Percentiles rank a stretch among this genome's conserved stretches.
These are phyloP conservation scores for Falco berigora DNA, from an alignment of 2,797 vertebrate species.

Conservation along the genomic window DNA sequence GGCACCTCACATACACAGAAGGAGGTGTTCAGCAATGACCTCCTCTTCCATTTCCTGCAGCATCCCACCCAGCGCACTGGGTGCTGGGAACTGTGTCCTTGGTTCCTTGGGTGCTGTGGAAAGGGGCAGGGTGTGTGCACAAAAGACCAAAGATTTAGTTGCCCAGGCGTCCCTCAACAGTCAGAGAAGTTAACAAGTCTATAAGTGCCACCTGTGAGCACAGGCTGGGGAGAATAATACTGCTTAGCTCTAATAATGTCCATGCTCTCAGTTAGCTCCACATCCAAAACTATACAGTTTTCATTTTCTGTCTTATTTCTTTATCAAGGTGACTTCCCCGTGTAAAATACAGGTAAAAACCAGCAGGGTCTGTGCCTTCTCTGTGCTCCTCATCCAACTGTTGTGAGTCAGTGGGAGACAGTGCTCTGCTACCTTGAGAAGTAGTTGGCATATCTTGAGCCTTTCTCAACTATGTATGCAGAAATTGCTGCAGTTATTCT, in stretches of 20 bases:
- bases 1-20: not conserved
- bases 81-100: fast-evolving
- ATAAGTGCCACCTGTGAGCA: not conserved
- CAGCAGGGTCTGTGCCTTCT: not conserved
- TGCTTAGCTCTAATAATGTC: not conserved
- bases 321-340: not conserved
- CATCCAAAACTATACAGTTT: not conserved
- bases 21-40: not conserved
- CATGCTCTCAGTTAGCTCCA: not conserved
- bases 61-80: not conserved
- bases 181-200: not conserved
- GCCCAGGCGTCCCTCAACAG: not conserved
- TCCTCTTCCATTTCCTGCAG: not conserved
- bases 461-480: not conserved
- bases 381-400: not conserved
- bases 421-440: not conserved
- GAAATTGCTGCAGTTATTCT: not conserved
- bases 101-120: not conserved
- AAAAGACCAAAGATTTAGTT: not conserved
- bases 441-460: not conserved
- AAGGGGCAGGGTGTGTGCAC: not conserved
- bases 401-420: not conserved
- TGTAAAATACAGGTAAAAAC: not conserved
- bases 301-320: not conserved
- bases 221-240: not conserved